Percentiles rank a stretch among this genome's conserved stretches.
phyloP scores from a whole-genome alignment of 2,797 vertebrate species.

The Ptychobarbus kaznakovi region DNA sequence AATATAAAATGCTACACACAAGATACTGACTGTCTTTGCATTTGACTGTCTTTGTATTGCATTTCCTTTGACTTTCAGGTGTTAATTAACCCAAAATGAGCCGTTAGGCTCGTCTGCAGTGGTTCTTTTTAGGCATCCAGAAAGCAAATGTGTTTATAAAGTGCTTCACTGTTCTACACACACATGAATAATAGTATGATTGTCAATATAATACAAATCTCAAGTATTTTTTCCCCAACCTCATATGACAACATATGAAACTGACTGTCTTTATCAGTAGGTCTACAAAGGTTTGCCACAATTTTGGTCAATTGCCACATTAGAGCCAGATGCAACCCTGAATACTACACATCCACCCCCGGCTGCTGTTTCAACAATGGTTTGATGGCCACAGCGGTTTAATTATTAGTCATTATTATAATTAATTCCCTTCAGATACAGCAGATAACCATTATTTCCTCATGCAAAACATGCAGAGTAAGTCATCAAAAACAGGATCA shows the following conservation, averaged over 20 bases:
- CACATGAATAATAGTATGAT: slow-evolving; percentile 33
- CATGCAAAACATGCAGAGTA: slow-evolving; percentile 29
- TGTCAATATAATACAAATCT: slow-evolving; percentile 52
- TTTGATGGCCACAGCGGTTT: neutral
- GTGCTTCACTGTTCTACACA: slow-evolving; percentile 50
- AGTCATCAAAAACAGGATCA: slow-evolving; percentile 6
- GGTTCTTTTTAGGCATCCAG: slow-evolving; percentile 10
- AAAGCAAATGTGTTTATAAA: slow-evolving; percentile 52
- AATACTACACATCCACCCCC: neutral
- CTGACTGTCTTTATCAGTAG: slow-evolving; percentile 19
- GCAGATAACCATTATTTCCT: neutral
- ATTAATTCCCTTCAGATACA: neutral
- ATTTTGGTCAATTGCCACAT: slow-evolving; percentile 54
- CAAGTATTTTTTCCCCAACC: slow-evolving; percentile 55
- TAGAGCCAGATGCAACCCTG: slow-evolving; percentile 38
- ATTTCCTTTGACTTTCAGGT: slow-evolving; percentile 9
- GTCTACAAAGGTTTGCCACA: slow-evolving; percentile 23
- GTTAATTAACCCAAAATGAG: slow-evolving; percentile 16
- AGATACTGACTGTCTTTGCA: slow-evolving; percentile 10
- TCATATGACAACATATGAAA: slow-evolving; percentile 37
- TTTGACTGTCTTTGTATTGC: slow-evolving; percentile 11
- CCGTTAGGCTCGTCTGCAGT: neutral
- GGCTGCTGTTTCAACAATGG: neutral
- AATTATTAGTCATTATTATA: neutral
- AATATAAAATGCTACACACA: slow-evolving; percentile 17